Evolutionary conservation across 2,888 invertebrate genomes (phyloP).

Genomic region (Lasius platythorax): DNA sequence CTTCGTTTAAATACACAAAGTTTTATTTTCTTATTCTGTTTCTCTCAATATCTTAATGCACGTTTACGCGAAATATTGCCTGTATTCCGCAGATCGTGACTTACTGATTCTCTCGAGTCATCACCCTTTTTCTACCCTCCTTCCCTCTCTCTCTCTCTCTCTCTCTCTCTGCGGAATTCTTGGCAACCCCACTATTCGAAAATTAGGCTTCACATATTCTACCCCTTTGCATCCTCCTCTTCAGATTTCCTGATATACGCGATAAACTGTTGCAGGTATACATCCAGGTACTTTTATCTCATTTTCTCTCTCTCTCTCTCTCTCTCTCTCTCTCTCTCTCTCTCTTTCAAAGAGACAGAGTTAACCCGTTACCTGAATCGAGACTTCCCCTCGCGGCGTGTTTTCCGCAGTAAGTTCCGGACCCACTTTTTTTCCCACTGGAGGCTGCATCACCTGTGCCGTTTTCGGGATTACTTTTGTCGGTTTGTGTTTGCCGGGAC

Average conservation of each 20-base stretch:
- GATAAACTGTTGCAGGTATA: constrained; percentile 49
- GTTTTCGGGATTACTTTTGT: constrained; percentile 84
- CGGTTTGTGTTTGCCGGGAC: constrained; percentile 74
- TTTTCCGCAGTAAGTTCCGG: constrained; percentile 66
- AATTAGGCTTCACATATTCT: constrained; percentile 78
- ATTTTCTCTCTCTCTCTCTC: constrained; percentile 36
- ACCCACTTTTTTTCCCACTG: constrained; percentile 76
- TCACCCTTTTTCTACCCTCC: constrained; percentile 41
- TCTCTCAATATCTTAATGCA: not conserved
- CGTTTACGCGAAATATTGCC: constrained; percentile 9
- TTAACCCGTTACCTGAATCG: constrained; percentile 59
- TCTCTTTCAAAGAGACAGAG: constrained; percentile 19
- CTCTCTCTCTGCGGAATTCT: constrained; percentile 40
- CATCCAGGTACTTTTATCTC: constrained; percentile 2
- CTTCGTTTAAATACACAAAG: not conserved
- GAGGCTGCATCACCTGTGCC: constrained; percentile 83
- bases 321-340: constrained; percentile 33
- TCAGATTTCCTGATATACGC: constrained; percentile 48
- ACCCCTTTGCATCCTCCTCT: constrained; percentile 54
- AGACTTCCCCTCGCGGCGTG: constrained; percentile 40
- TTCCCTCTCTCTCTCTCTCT: not conserved
- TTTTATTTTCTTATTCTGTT: not conserved
- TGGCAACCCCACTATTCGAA: constrained; percentile 74
- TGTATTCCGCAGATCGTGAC: constrained; percentile 66
- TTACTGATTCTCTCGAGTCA: constrained; percentile 66